phyloP scores from a whole-genome alignment of 2,888 invertebrate species.

The Nomada hirtipes region DNA sequence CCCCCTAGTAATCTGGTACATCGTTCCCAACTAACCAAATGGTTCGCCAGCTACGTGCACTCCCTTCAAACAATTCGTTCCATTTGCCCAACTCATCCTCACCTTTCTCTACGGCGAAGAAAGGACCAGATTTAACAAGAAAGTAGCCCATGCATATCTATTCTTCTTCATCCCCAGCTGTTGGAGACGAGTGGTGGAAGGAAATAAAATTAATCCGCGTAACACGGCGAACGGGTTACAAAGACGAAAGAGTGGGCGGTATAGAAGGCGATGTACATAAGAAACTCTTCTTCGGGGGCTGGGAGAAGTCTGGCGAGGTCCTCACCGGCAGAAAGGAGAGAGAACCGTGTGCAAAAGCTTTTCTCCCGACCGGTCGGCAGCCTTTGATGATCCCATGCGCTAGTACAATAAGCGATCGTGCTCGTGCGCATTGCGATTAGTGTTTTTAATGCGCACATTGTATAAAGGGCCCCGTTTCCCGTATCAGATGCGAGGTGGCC shows the following conservation, averaged over 20 bases:
- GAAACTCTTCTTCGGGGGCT: constrained; percentile 13
- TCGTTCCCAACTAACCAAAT: background rate
- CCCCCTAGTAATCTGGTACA: background rate
- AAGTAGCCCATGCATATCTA: background rate
- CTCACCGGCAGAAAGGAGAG: constrained; percentile 13
- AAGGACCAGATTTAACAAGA: background rate
- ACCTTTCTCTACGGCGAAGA: no score
- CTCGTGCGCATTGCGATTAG: constrained; percentile 80
- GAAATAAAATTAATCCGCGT: constrained; percentile 8
- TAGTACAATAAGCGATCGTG: constrained; percentile 67
- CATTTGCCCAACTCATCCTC: no score
- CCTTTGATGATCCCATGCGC: constrained; percentile 75
- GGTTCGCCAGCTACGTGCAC: background rate
- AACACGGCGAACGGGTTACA: constrained; percentile 1
- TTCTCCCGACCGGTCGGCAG: constrained; percentile 60
- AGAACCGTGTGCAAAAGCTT: constrained; percentile 36
- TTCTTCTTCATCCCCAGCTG: no score
- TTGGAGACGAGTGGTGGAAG: background rate
- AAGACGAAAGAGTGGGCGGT: constrained; percentile 9
- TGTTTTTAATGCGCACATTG: constrained; percentile 83
- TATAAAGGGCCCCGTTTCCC: constrained; percentile 76
- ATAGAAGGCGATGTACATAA: constrained; percentile 17
- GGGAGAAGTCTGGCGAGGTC: constrained; percentile 50
- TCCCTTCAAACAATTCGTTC: no score
- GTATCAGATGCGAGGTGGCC: constrained; percentile 80